Evolutionary conservation across 2,888 invertebrate genomes (phyloP), one percentile per base, ranked within the genome.

Genomic region (Caenorhabditis sp.): DNA sequence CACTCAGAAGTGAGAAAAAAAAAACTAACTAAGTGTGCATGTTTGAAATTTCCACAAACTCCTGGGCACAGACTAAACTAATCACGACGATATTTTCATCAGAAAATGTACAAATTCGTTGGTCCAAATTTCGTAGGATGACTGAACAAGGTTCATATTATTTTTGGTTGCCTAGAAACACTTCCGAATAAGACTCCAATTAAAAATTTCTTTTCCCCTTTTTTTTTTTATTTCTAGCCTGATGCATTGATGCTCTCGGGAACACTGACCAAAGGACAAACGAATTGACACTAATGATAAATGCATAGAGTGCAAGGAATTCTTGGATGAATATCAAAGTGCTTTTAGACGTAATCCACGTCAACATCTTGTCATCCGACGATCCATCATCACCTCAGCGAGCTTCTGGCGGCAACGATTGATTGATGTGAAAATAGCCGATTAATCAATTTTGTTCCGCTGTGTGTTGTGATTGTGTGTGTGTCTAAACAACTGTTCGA

Each of bases 401-500:
- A 19, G 51, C 51, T 19, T 35, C 26, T 31, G 31, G 31, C 28
- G 58, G 26, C 7, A 47, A 47, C 14, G 24, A 8, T 14, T 5
- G 5, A 12, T 26, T 54, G 54, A 26, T 54, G 54, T 26, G 54
- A 68, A 68, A 68, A 68, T 68, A 54, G 35, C n/a, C 54, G 54
- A 68, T 68, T 54, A 54, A 68, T 68, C 68, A 68, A 68, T 54
- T 68, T 68, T 54, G 68, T 68, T 44, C 26, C 63, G 54, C 19
- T 47, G 47, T 47, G 47, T 44, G 16, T 44, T 14, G 44, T 41
- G 24, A 12, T n/a, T 61, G 38, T 51, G 51, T n/a, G 28, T 68
- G 68, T 68, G 38, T 68, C 54, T 24, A 38, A 74, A 64, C 74
- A 74, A 64, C 74, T 74, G 74, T 74, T 74, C 74, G n/a, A 26